Evolutionary conservation across 2,797 vertebrate genomes (phyloP).

Genomic region (Selene dorsalis): DNA sequence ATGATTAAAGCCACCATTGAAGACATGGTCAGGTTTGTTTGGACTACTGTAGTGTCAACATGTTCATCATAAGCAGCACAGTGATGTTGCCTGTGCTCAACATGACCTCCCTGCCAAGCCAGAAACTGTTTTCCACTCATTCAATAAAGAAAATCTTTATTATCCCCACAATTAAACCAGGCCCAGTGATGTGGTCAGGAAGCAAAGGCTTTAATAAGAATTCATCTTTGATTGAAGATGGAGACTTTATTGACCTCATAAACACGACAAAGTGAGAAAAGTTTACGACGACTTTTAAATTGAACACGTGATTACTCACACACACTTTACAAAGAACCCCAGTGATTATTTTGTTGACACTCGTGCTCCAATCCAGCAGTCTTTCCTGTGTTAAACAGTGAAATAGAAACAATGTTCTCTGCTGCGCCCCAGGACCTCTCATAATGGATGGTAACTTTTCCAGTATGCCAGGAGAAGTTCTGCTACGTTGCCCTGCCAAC

Average conservation of each 20-base stretch:
- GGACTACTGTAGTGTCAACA: not conserved
- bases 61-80: not conserved
- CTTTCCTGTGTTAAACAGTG: slow-evolving; percentile 51
- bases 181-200: slow-evolving; percentile 5
- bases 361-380: slow-evolving; percentile 34
- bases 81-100: not conserved
- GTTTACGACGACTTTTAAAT: slow-evolving; percentile 26
- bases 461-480: slow-evolving; percentile 52
- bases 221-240: not conserved
- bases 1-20: not conserved
- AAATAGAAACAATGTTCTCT: slow-evolving; percentile 32
- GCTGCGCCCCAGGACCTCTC: not conserved
- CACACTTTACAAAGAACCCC: not conserved
- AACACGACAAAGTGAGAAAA: slow-evolving; percentile 13
- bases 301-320: not conserved
- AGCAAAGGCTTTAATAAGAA: slow-evolving; percentile 16
- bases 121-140: slow-evolving; percentile 10
- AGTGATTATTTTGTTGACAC: slow-evolving; percentile 25
- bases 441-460: slow-evolving; percentile 51
- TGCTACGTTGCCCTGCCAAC: slow-evolving; percentile 46
- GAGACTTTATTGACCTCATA: slow-evolving; percentile 5
- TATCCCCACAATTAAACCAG: slow-evolving; percentile 13
- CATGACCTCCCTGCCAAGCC: not conserved
- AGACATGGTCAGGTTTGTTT: not conserved
- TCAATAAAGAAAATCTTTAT: slow-evolving; percentile 18